Evolutionary conservation across 2,113 vertebrate species (phyloP).

Genomic region (Tretioscincus oriximinensis): DNA sequence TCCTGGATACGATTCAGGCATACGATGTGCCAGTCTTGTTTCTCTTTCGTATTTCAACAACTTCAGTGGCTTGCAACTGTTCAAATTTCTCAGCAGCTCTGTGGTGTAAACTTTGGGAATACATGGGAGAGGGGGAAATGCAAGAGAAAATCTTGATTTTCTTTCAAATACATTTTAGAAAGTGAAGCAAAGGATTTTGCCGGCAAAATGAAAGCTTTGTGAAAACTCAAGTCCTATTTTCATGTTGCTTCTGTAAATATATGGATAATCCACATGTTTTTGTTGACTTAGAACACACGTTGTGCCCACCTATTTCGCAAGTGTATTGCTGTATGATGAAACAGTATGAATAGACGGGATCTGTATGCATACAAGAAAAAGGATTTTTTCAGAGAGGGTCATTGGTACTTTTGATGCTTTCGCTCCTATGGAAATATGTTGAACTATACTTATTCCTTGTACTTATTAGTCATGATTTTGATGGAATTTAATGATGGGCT

Average conservation of each 20-base stretch:
- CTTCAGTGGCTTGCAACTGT: neutral
- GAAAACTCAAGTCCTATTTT: neutral
- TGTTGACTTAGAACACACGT: too few species aligned
- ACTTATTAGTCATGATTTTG: neutral
- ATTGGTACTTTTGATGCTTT: too few species aligned
- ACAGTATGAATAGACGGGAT: too few species aligned
- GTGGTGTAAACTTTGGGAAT: neutral
- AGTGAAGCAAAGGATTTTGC: neutral
- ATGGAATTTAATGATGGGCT: neutral
- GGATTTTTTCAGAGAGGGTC: too few species aligned
- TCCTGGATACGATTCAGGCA: neutral
- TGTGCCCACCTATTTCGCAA: neutral
- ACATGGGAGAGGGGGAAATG: neutral
- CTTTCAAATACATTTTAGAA: neutral
- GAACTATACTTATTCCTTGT: too few species aligned
- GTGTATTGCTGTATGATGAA: neutral
- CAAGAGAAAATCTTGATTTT: neutral
- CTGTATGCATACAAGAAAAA: too few species aligned
- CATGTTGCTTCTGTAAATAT: neutral
- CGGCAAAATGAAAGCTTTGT: neutral
- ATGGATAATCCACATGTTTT: neutral
- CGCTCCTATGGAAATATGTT: too few species aligned
- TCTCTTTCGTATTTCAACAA: slow-evolving; percentile 6
- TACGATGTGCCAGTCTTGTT: neutral
- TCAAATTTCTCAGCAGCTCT: neutral